phyloP scores from a whole-genome alignment of 1,140 invertebrate genomes.

The Probaryconus sp. region DNA sequence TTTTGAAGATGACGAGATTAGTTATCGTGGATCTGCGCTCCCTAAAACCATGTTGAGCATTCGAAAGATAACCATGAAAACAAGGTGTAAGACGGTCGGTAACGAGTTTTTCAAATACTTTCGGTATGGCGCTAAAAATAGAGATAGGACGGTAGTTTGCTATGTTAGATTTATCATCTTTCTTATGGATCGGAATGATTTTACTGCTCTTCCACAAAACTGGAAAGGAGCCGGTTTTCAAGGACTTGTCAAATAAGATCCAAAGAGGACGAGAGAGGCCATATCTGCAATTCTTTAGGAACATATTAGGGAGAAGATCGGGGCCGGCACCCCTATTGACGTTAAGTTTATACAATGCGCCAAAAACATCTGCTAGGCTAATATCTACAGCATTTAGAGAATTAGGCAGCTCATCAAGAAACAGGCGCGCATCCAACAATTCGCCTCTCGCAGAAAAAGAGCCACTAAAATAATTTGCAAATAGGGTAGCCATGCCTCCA shows the following conservation, averaged over 20 bases:
- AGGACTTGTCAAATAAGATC: conserved; percentile 3
- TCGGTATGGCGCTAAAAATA: conserved; percentile 1
- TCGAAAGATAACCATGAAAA: background rate
- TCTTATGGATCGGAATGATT: conserved; percentile 5
- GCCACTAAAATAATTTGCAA: background rate
- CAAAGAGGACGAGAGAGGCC: background rate
- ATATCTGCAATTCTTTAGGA: background rate
- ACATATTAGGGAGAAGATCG: background rate
- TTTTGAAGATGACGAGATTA: conserved; percentile 3
- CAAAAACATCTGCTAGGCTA: background rate
- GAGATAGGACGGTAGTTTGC: conserved; percentile 2
- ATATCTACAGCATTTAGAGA: too few relatives aligned
- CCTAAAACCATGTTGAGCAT: conserved; percentile 2
- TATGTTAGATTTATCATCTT: conserved; percentile 2
- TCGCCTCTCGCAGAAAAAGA: too few relatives aligned
- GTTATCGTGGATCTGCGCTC: background rate
- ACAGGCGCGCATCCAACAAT: too few relatives aligned
- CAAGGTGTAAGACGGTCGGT: too few relatives aligned
- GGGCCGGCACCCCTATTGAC: background rate
- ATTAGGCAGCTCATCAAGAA: too few relatives aligned
- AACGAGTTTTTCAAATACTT: conserved; percentile 3
- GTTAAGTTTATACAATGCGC: background rate
- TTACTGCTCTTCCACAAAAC: background rate
- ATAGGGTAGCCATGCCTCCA: background rate
- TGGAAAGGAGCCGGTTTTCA: background rate